Evolutionary conservation across 2,888 invertebrate species (phyloP).

Genomic region (Hofmannophila pseudospretella): DNA sequence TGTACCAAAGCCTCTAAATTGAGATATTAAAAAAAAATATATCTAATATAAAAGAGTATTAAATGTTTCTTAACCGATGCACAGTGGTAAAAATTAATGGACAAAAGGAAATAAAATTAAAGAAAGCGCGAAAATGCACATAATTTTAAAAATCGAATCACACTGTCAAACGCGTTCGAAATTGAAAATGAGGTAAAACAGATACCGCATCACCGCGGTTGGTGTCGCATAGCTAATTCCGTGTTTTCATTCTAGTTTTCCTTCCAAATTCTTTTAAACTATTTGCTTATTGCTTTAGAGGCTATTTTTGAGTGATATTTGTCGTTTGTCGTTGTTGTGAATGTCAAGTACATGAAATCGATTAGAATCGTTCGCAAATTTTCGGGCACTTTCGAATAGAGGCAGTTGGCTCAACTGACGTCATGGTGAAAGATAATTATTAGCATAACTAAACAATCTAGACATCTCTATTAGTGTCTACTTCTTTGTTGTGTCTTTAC

Average conservation of each 20-base stretch:
- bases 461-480: not conserved
- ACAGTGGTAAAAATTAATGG: not conserved
- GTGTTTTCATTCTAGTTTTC: slow-evolving; percentile 11
- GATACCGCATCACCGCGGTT: slow-evolving; percentile 27
- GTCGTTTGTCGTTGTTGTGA: slow-evolving; percentile 31
- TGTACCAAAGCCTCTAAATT: no score
- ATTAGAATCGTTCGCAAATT: slow-evolving; percentile 48
- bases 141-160: slow-evolving; percentile 36
- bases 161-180: slow-evolving; percentile 41
- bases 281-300: slow-evolving; percentile 19
- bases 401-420: slow-evolving; percentile 32
- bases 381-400: slow-evolving; percentile 60
- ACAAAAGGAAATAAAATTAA: slow-evolving; percentile 11
- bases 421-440: slow-evolving; percentile 42
- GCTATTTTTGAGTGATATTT: slow-evolving; percentile 23
- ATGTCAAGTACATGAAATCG: slow-evolving; percentile 73
- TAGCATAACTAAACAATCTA: slow-evolving; percentile 24
- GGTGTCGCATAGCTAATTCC: slow-evolving; percentile 41
- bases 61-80: not conserved
- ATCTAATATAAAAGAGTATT: not conserved
- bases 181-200: slow-evolving; percentile 50
- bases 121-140: slow-evolving; percentile 25
- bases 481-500: no score
- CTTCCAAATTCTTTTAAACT: slow-evolving; percentile 20
- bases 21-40: not conserved